Evolutionary conservation across 2,888 invertebrate genomes (phyloP), one percentile per base, ranked within the genome.

Genomic region (Hartigia nigra): DNA sequence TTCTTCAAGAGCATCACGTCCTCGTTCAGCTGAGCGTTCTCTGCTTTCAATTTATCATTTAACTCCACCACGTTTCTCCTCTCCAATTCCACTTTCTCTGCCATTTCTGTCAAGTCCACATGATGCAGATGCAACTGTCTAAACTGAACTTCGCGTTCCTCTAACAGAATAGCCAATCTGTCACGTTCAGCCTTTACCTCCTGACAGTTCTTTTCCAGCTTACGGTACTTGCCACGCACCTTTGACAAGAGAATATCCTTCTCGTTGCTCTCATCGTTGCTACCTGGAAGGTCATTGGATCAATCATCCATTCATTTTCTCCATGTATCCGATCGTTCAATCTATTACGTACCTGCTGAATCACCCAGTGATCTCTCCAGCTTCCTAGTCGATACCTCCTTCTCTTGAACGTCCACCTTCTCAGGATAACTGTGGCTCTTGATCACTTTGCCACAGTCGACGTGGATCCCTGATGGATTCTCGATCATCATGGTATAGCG

Each of bases 1-100:
- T 95, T 96, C 91, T 97, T 97, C 80, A 97, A 91, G 89, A 96
- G 95, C 75, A 93, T 92, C 88, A 96, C 93, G 87, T 97, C 97
- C 83, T 94, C 94, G 75, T 92, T 93, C 1, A 95, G 90, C 37
- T 94, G 93, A 12, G 91, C 87, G 87, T 95, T 95, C 69, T 94
- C 93, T 0, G 93, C 93, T 70, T 93, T 91, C 23, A 94, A 90
- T 85, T 92, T 92, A 74, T 93, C 83, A 39, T 86, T 84, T 4
- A 76, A 80, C n/a, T 80, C 80, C 2, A 83, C 31, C 34, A 88
- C 76, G 80, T 80, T 82, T 4, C 78, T 80, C 76, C 84, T 87
- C 36, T 87, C 85, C 72, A 85, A 81, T 77, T 90, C 89, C n/a
- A 87, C 75, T 31, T 82, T 84, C 77, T 82, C 83, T 12, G 87